phyloP scores from a whole-genome alignment of 2,797 vertebrate species.

The Syndactyla subalaris region DNA sequence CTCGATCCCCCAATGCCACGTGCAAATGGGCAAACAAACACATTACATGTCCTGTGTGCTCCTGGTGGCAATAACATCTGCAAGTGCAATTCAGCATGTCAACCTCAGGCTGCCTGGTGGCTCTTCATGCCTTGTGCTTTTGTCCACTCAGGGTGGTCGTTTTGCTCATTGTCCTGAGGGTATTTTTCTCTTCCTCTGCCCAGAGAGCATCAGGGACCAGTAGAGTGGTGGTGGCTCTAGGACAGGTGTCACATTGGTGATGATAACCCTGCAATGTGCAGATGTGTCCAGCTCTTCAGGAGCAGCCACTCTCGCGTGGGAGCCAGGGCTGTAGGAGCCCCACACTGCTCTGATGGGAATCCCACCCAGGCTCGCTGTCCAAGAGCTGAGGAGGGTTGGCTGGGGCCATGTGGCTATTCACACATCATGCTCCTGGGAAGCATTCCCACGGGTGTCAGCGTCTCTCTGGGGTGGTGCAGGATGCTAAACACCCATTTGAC shows the following conservation, averaged over 20 bases:
- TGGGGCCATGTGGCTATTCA: fast-evolving
- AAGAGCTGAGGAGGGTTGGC: neutral
- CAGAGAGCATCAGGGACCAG: neutral
- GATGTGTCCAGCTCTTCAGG: neutral
- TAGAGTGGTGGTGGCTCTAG: fast-evolving
- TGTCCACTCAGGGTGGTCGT: neutral
- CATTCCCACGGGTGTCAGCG: fast-evolving
- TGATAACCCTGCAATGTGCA: fast-evolving
- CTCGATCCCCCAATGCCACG: neutral
- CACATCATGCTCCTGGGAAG: fast-evolving
- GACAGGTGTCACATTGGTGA: fast-evolving
- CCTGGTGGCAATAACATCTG: neutral
- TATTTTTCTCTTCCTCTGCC: neutral
- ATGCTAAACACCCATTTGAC: neutral
- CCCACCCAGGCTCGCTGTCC: fast-evolving
- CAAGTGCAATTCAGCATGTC: fast-evolving
- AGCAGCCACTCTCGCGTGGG: fast-evolving
- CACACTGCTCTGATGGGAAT: too few species aligned
- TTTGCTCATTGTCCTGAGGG: fast-evolving
- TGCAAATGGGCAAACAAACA: fast-evolving
- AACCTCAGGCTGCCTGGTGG: neutral
- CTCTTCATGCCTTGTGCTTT: neutral
- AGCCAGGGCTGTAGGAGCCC: fast-evolving
- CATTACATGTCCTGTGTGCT: neutral
- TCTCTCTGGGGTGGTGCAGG: fast-evolving